Evolutionary conservation across 2,888 invertebrate species (phyloP), one percentile per base, ranked within the genome.

Genomic region (Adelognathus sp.): DNA sequence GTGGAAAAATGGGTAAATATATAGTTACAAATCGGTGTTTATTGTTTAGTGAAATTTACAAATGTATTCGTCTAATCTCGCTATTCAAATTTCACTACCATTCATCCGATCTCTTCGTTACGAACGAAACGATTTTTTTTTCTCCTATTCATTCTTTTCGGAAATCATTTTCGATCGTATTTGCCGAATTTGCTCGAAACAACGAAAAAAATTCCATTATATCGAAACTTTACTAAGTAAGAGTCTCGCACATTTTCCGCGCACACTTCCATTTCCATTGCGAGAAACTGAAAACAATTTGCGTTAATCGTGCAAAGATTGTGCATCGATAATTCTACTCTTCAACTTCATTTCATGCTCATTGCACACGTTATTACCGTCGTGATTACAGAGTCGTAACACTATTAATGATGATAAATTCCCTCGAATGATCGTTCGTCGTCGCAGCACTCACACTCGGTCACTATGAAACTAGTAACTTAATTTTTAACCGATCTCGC

Each of bases 1-100:
- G n/a, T 11, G 6, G 60, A 18, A 1, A n/a, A 14, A 36, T 50
- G 18, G 33, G 44, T 14, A 29, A n/a, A n/a, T 29, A 54, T 16
- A 31, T 87, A 83, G 81, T 88, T 88, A 89, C 85, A 89, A 89
- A 90, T 86, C 81, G 77, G 78, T 86, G 74, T 86, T 89, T 88
- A 86, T 89, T 88, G 84, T 86, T 85, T 86, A 86, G 85, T 88
- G 87, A 88, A 89, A 89, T 89, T 88, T 88, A 89, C 87, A 89
- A 88, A 88, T 86, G 81, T 84, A 81, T 83, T 81, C 56, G 56
- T 76, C 84, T 84, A 83, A 80, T 72, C n/a, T 79, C 79, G 72
- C 79, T 81, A 81, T 64, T 50, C 73, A 73, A 56, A 39, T 76
- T 76, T 69, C 63, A 73, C 71, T 79, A 76, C 58, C 50, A 75